These are phyloP conservation scores for Anas capensis DNA, from an alignment of 2,797 vertebrate species.

Conservation along the genomic window DNA sequence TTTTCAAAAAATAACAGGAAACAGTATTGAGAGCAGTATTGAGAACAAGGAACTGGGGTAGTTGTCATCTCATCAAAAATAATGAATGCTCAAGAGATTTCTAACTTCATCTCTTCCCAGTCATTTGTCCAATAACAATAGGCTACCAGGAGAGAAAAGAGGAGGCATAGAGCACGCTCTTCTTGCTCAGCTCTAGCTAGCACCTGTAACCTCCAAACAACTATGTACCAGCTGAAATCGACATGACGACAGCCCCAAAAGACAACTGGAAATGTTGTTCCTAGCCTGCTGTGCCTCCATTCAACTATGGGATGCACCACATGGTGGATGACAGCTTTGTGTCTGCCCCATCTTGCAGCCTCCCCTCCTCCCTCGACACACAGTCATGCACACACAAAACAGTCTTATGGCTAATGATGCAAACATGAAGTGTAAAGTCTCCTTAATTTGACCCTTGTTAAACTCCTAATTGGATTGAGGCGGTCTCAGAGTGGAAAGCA, in stretches of 20 bases:
- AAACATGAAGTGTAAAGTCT: conserved; percentile 90
- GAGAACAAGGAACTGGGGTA: conserved; percentile 72
- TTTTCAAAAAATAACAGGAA: conserved; percentile 71
- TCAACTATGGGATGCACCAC: conserved; percentile 75
- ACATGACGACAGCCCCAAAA: conserved; percentile 77
- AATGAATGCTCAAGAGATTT: conserved; percentile 89
- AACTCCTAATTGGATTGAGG: conserved; percentile 95
- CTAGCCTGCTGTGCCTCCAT: conserved; percentile 80
- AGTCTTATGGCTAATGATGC: conserved; percentile 84
- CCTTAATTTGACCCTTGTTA: conserved; percentile 93
- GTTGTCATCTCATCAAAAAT: conserved; percentile 88
- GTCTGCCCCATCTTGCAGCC: conserved; percentile 77
- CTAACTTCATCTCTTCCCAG: conserved; percentile 77
- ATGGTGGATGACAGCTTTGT: conserved; percentile 80
- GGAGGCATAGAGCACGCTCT: conserved; percentile 26
- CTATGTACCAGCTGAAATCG: conserved; percentile 75
- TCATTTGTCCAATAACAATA: conserved; percentile 80
- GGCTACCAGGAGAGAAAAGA: conserved; percentile 68
- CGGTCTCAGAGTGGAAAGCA: conserved; percentile 82
- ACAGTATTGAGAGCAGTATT: conserved; percentile 52
- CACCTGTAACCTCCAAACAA: conserved; percentile 83
- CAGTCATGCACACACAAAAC: conserved; percentile 75
- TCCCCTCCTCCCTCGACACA: conserved; percentile 73
- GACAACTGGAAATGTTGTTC: conserved; percentile 79
- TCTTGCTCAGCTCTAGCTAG: conserved; percentile 78